Evolutionary conservation across 1,140 invertebrate genomes (phyloP), one percentile per base, ranked within the genome.

Genomic region (Aphelenchoides besseyi): DNA sequence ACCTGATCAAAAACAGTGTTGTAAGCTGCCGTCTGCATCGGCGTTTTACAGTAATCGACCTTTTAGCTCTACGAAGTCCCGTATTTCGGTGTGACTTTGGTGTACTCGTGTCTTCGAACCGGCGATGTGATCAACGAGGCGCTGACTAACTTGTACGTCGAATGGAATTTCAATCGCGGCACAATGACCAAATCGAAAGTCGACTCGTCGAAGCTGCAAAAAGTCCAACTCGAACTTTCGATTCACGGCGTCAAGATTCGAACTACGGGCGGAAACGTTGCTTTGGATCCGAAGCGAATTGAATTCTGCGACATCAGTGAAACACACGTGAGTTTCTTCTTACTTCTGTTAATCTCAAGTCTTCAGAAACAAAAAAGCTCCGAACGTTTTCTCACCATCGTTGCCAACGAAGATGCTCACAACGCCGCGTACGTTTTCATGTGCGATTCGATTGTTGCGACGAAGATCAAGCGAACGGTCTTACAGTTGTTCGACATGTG

Each of bases 261-360:
- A 12, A 48, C 41, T 23, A 48, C 41, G 12, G 41, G 41, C 41
- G 41, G 41, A 12, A 16, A 12, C 41, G 41, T 48, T 48, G 12
- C 12, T 12, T 23, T 48, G 12, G 41, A 48, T 23, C 41, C 41
- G 41, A 48, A 48, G 41, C 12, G 41, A 23, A 48, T 48, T 23
- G 41, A 48, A 48, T 48, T 48, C 41, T 48, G 41, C 41, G 41
- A 48, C 41, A 48, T 48, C 41, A 48, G 41, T 23, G 41, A 48
- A 12, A 48, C 41, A 48, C 41, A 48, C 12, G 41, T 23, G 41
- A 48, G 41, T 48, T 48, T 23, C 23, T 23, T 23, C 41, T 48
- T 48, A 12, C 41, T 48, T 23, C 23, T 48, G 12, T 48, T 23
- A 16, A 12, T 48, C 41, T 48, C 41, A 23, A 16, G 12, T 23